These are phyloP conservation scores for Ara ararauna DNA, from an alignment of 2,797 vertebrate species.

Conservation along the genomic window DNA sequence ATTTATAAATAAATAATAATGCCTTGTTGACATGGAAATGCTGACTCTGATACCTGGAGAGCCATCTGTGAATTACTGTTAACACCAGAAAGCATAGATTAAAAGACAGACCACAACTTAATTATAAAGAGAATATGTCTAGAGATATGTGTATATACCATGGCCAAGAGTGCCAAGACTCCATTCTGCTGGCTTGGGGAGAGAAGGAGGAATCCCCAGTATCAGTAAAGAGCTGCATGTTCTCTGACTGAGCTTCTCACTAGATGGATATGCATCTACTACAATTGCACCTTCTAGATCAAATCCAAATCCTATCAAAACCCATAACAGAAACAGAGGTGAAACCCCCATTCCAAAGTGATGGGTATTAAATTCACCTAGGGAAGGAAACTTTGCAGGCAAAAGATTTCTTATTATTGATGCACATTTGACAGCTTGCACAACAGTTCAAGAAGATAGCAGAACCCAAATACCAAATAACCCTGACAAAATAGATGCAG, in stretches of 20 bases:
- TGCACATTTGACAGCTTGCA: background rate
- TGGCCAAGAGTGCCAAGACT: background rate
- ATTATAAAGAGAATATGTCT: background rate
- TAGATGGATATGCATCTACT: rapidly evolving
- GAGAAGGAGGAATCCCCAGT: background rate
- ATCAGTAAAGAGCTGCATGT: background rate
- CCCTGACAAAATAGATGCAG: background rate
- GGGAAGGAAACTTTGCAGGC: background rate
- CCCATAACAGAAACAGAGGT: background rate
- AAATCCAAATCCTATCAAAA: background rate
- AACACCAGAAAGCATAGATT: background rate
- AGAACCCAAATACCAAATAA: background rate
- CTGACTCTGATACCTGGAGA: background rate
- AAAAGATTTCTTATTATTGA: background rate
- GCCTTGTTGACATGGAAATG: background rate
- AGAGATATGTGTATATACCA: rapidly evolving
- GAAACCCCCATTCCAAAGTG: background rate
- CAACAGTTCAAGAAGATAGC: background rate
- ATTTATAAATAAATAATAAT: background rate
- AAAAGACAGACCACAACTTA: background rate
- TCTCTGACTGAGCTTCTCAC: background rate
- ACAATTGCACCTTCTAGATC: background rate
- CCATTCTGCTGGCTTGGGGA: background rate
- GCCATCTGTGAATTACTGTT: background rate
- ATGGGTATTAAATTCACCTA: background rate